Conservation (phyloP, 2,888 invertebrate species). For the Leucophenga maculata region DNA sequence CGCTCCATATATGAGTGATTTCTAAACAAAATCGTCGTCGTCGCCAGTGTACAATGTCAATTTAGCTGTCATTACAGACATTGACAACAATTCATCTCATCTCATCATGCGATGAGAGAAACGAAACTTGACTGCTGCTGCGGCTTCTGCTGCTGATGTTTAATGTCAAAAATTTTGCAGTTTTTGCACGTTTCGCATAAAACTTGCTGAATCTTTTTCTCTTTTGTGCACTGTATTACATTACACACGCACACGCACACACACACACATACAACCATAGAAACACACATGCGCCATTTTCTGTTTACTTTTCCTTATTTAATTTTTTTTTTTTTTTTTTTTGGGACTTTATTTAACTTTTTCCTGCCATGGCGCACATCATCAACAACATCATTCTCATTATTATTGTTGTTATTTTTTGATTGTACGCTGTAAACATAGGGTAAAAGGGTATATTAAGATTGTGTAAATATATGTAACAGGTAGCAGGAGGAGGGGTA, state of each 20-base stretch:
- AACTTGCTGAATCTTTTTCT: constrained; percentile 1
- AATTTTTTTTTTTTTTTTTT: not conserved
- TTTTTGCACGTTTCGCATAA: constrained; percentile 22
- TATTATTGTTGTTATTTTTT: not conserved
- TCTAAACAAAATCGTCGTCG: too few relatives aligned
- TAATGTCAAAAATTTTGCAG: constrained; percentile 24
- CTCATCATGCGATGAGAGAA: too few relatives aligned
- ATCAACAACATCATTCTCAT: not conserved
- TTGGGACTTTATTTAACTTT: constrained; percentile 9
- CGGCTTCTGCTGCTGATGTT: constrained; percentile 18
- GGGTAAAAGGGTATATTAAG: too few relatives aligned
- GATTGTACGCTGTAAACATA: too few relatives aligned
- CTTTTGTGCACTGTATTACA: not conserved
- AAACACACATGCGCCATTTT: constrained; percentile 44
- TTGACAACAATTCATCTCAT: not conserved
- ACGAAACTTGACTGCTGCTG: too few relatives aligned
- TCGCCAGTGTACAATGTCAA: constrained; percentile 7
- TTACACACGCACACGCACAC: constrained; percentile 32
- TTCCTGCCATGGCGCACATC: not conserved
- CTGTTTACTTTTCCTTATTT: constrained; percentile 19
- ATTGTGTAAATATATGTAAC: too few relatives aligned
- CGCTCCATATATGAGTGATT: too few relatives aligned
- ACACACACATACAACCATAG: constrained; percentile 21
- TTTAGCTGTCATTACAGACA: constrained; percentile 27
- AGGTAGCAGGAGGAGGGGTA: too few relatives aligned